These are phyloP conservation scores for Tiliqua scincoides DNA, from an alignment of 2,113 vertebrate genomes.

Conservation along the genomic window DNA sequence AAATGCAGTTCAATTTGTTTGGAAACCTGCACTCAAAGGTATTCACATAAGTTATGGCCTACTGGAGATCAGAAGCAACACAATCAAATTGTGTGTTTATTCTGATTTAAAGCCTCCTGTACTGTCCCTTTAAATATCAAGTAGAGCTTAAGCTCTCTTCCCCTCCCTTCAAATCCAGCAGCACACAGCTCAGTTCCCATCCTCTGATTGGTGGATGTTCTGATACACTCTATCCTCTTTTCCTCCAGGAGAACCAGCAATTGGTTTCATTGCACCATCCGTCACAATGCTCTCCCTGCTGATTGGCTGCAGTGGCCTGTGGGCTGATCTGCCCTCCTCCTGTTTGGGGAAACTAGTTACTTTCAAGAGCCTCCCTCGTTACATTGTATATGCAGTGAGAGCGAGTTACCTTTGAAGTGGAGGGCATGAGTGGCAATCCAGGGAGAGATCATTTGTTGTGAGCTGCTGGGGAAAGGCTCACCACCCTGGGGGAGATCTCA, in stretches of 20 bases:
- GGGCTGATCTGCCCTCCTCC: constrained; percentile 23
- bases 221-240: accelerated
- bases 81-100: neutral
- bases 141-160: neutral
- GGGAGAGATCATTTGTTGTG: neutral
- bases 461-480: neutral
- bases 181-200: neutral
- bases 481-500: neutral
- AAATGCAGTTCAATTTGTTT: too few species aligned
- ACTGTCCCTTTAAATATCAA: constrained; percentile 61
- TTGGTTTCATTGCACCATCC: neutral
- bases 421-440: neutral
- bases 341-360: constrained; percentile 62
- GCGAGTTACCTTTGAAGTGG: neutral
- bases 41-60: too few species aligned
- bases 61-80: too few species aligned
- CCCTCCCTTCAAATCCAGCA: neutral
- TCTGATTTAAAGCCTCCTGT: neutral
- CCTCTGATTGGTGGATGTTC: neutral
- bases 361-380: neutral
- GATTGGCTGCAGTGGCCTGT: constrained; percentile 43
- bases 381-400: neutral
- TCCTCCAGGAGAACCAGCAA: neutral
- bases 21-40: too few species aligned
- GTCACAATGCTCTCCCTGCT: neutral